Base-by-base conservation (phyloP, 2,888 invertebrate species). In the Oscheius onirici region DNA sequence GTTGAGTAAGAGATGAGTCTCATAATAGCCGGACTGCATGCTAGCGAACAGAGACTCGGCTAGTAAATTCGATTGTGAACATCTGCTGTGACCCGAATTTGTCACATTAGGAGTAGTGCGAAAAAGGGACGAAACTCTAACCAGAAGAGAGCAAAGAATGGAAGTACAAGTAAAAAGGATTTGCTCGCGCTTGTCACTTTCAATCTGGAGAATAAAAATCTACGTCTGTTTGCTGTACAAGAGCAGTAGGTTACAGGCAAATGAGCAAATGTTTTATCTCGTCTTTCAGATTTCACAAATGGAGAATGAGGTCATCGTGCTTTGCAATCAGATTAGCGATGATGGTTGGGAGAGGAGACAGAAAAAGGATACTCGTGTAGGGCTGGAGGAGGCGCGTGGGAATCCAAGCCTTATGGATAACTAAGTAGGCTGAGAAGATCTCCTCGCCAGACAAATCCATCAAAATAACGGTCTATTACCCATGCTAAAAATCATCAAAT, bases 351-450 rank as follows among this genome's bases (percentile, higher is more conserved):
- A 20, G 22, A 20, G 17, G 49, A n/a, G 40, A 11, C 26, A n/a
- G 63, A 49, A 63, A 63, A 49, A 63, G 26, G 63, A 63, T 63
- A 63, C 49, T 24, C 63, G 46, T 63, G 63, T 63, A 44, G 49
- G 11, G 46, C 24, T 49, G 63, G 63, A 49, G 63, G 63, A 63
- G 63, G 63, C 13, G 63, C 28, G 63, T 63, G 63, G 17, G 63
- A 63, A 49, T 22, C 20, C 49, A 17, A 17, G 28, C 49, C 34
- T 63, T 46, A 46, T 8, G 20, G 63, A 46, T 22, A 22, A 63
- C 46, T 63, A 63, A 63, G 26, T 46, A 63, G 49, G 40, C 13
- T 41, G 40, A 41, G 34, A 34, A 34, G 34, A 34, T 34, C 34
- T 34, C 34, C 34, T n/a, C 34, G 3, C 34, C 34, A 34, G 34